phyloP scores from a whole-genome alignment of 2,797 vertebrate genomes.

The Enteromius fasciolatus region DNA sequence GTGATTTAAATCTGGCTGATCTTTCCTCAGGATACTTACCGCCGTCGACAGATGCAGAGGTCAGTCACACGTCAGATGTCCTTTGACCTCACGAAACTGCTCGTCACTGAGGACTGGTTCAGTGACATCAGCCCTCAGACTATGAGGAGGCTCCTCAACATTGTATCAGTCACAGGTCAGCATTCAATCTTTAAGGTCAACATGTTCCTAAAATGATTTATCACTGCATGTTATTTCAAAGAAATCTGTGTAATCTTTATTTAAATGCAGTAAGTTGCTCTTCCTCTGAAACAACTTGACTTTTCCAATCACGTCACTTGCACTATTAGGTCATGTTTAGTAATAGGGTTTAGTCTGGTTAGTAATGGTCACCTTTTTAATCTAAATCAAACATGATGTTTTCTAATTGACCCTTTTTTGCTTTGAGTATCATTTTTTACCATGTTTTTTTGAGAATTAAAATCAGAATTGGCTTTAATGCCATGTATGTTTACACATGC shows the following conservation, averaged over 20 bases:
- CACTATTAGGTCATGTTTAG: neutral
- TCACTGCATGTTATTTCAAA: neutral
- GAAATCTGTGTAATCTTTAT: neutral
- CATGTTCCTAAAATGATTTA: constrained; percentile 2
- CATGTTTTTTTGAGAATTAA: too few relatives aligned
- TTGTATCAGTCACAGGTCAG: constrained; percentile 93
- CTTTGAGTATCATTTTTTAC: neutral
- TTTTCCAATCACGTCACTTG: neutral
- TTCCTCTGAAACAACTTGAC: neutral
- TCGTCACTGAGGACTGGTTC: constrained; percentile 98
- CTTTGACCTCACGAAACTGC: constrained; percentile 92
- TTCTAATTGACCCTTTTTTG: neutral
- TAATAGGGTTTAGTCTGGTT: neutral
- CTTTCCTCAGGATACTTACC: constrained; percentile 87
- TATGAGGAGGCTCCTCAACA: constrained; percentile 94
- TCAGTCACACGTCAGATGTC: constrained; percentile 95
- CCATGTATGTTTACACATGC: too few relatives aligned
- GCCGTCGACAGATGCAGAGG: constrained; percentile 90
- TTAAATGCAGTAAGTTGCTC: neutral
- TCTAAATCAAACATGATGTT: neutral
- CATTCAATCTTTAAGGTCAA: constrained; percentile 2
- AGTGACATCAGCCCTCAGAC: constrained; percentile 97
- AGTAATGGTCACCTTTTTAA: neutral
- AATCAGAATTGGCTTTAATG: too few relatives aligned
- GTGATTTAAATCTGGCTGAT: neutral